Conservation (phyloP, 2,797 vertebrate genomes). For the Aselliscus stoliczkanus region DNA sequence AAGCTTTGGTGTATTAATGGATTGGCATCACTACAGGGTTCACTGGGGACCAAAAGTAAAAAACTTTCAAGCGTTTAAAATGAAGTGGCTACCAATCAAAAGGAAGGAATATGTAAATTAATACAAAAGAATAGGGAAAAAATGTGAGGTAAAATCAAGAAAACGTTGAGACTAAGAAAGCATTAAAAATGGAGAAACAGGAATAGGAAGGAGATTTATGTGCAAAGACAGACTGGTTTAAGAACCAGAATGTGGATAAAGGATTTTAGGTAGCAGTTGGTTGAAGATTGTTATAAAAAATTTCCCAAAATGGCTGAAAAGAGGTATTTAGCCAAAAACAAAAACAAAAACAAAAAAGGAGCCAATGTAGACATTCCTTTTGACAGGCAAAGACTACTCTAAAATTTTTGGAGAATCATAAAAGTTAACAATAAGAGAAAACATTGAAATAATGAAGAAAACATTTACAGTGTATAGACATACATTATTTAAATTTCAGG, state of each 20-base stretch:
- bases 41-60: background rate
- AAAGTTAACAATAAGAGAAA: background rate
- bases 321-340: background rate
- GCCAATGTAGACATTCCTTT: background rate
- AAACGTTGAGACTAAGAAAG: background rate
- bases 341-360: background rate
- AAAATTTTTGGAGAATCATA: background rate
- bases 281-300: background rate
- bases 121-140: background rate
- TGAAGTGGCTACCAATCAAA: background rate
- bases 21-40: background rate
- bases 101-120: background rate
- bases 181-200: background rate
- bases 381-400: background rate
- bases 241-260: background rate
- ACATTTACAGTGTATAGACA: background rate
- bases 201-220: background rate
- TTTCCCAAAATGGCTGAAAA: background rate
- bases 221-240: background rate
- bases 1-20: background rate
- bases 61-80: background rate
- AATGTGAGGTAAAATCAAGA: background rate
- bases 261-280: background rate
- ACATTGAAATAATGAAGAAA: background rate
- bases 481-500: background rate